Conservation (phyloP, 2,113 vertebrate species). For the Arothron firmamentum region DNA sequence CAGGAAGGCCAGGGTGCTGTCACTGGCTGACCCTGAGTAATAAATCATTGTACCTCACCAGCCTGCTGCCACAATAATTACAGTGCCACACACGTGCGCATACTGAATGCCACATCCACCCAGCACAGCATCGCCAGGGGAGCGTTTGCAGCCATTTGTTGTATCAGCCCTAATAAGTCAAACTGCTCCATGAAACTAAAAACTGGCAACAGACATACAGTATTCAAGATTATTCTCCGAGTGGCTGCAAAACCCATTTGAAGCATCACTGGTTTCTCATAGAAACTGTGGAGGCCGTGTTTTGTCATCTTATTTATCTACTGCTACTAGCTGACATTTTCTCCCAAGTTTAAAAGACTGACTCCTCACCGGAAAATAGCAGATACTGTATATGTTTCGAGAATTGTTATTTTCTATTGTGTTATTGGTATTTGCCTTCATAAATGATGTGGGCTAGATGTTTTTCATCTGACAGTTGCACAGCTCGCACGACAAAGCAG, state of each 20-base stretch:
- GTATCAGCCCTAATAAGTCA: conserved; percentile 35
- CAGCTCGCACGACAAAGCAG: conserved; percentile 23
- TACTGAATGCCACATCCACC: conserved; percentile 22
- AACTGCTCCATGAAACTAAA: conserved; percentile 2
- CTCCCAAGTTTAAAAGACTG: neutral
- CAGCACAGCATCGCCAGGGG: conserved; percentile 19
- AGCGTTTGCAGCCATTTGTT: conserved; percentile 14
- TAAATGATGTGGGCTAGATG: conserved; percentile 10
- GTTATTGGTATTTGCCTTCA: conserved; percentile 28
- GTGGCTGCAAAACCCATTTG: conserved; percentile 20
- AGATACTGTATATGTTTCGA: neutral
- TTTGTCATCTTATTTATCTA: conserved; percentile 4
- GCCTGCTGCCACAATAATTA: conserved; percentile 61
- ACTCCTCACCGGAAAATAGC: conserved; percentile 7
- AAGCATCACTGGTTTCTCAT: conserved; percentile 10
- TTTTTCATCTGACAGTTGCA: conserved; percentile 11
- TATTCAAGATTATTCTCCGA: conserved; percentile 25
- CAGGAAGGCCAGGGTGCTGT: conserved; percentile 60
- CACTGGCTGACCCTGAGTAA: conserved; percentile 67
- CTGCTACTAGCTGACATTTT: conserved; percentile 5
- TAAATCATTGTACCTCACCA: conserved; percentile 70
- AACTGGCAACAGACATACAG: conserved; percentile 15
- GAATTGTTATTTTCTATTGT: neutral
- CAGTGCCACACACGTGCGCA: conserved; percentile 34
- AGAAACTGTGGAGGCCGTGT: conserved; percentile 5